Base-by-base conservation (phyloP, 2,113 vertebrate species). In the Cyphomyrus discorhynchus region DNA sequence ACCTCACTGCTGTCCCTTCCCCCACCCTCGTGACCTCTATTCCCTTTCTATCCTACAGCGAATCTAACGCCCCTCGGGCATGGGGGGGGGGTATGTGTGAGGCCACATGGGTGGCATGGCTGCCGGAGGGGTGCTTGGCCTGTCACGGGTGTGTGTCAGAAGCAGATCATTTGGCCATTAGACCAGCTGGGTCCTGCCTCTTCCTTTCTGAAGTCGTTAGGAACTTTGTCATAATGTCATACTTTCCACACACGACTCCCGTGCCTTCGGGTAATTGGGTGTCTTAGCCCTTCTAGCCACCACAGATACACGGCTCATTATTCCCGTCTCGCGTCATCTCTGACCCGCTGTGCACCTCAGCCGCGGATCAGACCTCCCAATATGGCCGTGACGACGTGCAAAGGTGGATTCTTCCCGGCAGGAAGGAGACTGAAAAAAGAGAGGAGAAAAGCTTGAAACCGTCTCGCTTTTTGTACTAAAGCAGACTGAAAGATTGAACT, bases 361-460 rank as follows among this genome's bases (percentile, higher is more conserved):
- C 88, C 88, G 89, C 86, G 27, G 89, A 88, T 88, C 56, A 88
- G 77, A 90, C 85, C 62, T 3, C 46, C 85, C 53, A 74, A 90
- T 88, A 17, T 39, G 88, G 56, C 92, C 93, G 93, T 93, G 93
- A 91, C 90, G 90, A 89, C 5, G 88, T 91, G 93, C 93, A 90
- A 94, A 94, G 93, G 88, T 92, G 93, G 49, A 94, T 91, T 87
- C 89, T 87, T 88, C 24, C 27, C 88, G 46, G 82, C 13, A 52
- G 66, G 50, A 35, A 77, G 24, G 19, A 84, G 74, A 39, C 35
- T 42, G 31, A 42, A 80, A 19, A 10, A 19, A 3, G 15, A 77
- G 31, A 77, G 70, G 31, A 39, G 31, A 39, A 39, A 39, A 39
- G 74, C 35, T 42, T 80, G 8, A 80, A 35, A 19, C 31, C 5